A percentile compares a stretch with the other conserved stretches of the same genome.
Conservation (phyloP, 1,140 invertebrate species). For the Eriocheir sinensis region DNA sequence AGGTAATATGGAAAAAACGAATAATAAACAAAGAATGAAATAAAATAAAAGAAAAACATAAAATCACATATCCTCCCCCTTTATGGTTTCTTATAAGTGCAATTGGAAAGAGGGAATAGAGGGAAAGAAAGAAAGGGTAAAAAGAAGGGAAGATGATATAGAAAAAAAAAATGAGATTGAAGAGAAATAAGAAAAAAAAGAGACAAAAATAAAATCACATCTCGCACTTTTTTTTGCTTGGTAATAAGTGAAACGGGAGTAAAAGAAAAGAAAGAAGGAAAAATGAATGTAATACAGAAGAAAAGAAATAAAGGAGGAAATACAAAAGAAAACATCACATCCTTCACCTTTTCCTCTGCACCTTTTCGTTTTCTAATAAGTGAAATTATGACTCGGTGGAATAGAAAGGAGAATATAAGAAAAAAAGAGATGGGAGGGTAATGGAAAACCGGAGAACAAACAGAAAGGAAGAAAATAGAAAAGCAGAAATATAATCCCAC, state of each 20-base stretch:
- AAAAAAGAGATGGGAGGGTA: background rate
- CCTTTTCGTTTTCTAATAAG: background rate
- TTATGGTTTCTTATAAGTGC: too few relatives aligned
- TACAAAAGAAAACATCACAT: too few relatives aligned
- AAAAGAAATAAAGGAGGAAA: background rate
- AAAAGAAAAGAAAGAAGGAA: background rate
- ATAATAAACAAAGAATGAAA: too few relatives aligned
- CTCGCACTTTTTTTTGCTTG: background rate
- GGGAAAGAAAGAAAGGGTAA: background rate
- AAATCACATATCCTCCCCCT: too few relatives aligned
- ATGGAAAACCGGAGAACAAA: too few relatives aligned
- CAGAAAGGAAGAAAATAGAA: too few relatives aligned
- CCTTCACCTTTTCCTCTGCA: too few relatives aligned
- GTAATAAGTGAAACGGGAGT: background rate
- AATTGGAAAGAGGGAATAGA: background rate
- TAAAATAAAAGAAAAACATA: too few relatives aligned
- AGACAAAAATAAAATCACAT: background rate
- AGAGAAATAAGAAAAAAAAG: background rate
- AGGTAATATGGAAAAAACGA: too few relatives aligned
- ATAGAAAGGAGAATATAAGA: background rate
- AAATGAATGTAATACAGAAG: too few relatives aligned
- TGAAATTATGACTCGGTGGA: slow-evolving; percentile 6
- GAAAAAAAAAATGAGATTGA: background rate
- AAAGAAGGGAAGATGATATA: background rate
- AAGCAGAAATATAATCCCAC: too few relatives aligned